Percentiles rank a stretch among this genome's conserved stretches.
phyloP scores from a whole-genome alignment of 2,888 invertebrate genomes.

The Heteropelma amictum region DNA sequence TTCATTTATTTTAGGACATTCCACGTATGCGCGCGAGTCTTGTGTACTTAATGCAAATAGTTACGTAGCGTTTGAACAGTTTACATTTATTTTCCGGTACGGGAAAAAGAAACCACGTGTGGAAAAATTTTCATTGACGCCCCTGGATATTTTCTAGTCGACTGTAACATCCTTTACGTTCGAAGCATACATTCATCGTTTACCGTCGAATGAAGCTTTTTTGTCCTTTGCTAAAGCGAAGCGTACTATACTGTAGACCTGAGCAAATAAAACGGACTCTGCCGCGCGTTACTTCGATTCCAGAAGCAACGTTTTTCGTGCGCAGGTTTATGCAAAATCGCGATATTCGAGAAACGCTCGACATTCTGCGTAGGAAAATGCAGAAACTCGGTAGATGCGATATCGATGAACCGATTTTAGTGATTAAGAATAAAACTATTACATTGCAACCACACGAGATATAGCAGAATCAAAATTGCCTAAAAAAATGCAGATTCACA shows the following conservation, averaged over 20 bases:
- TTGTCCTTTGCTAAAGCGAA: slow-evolving; percentile 51
- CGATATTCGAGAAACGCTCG: no score
- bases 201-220: slow-evolving; percentile 64
- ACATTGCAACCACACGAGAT: no score
- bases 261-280: slow-evolving; percentile 55
- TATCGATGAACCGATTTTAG: no score
- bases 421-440: no score
- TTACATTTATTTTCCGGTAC: not conserved
- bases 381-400: no score
- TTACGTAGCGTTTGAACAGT: not conserved
- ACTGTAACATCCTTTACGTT: slow-evolving; percentile 17
- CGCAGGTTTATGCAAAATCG: not conserved
- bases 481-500: no score
- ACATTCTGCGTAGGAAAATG: no score
- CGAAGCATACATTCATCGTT: slow-evolving; percentile 54
- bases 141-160: slow-evolving; percentile 5
- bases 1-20: no score
- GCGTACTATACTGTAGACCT: slow-evolving; percentile 59
- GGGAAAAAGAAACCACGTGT: not conserved
- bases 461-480: no score
- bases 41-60: not conserved
- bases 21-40: not conserved
- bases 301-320: slow-evolving; percentile 7
- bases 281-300: slow-evolving; percentile 54
- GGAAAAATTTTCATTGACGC: slow-evolving; percentile 17